These are phyloP conservation scores for Bombus impatiens DNA, from an alignment of 1,140 invertebrate genomes.

Conservation along the genomic window DNA sequence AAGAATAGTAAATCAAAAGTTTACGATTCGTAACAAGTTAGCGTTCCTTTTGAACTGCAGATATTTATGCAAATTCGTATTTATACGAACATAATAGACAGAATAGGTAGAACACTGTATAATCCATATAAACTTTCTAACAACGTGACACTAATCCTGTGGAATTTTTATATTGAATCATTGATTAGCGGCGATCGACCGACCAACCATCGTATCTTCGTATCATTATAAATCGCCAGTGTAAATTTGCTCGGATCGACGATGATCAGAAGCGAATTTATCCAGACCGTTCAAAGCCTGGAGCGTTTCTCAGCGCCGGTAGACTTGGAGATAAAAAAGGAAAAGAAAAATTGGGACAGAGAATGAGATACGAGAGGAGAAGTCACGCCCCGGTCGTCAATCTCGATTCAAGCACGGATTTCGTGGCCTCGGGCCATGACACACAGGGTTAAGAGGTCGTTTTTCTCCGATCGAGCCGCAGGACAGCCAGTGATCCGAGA, in stretches of 20 bases:
- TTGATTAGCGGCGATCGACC: neutral
- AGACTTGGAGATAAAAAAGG: neutral
- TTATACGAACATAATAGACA: too few relatives aligned
- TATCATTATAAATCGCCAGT: neutral
- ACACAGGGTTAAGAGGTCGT: constrained; percentile 26
- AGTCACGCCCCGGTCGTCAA: constrained; percentile 35
- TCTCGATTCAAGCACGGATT: constrained; percentile 2
- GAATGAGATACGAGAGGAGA: neutral
- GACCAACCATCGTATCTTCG: neutral
- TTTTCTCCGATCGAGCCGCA: neutral
- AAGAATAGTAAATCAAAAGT: neutral
- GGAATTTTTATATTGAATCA: neutral
- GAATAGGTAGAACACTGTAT: too few relatives aligned
- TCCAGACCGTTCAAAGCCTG: neutral
- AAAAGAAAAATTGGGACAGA: neutral
- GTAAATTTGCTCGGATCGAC: neutral
- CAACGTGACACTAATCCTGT: too few relatives aligned
- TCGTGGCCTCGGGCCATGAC: constrained; percentile 3
- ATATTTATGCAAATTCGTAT: too few relatives aligned
- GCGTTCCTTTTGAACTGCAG: too few relatives aligned
- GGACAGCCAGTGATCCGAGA: neutral
- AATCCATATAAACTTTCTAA: too few relatives aligned
- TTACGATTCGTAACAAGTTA: too few relatives aligned
- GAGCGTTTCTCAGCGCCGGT: neutral
- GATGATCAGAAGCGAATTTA: neutral